phyloP scores from a whole-genome alignment of 2,113 vertebrate genomes.

The Coreoperca whiteheadi region DNA sequence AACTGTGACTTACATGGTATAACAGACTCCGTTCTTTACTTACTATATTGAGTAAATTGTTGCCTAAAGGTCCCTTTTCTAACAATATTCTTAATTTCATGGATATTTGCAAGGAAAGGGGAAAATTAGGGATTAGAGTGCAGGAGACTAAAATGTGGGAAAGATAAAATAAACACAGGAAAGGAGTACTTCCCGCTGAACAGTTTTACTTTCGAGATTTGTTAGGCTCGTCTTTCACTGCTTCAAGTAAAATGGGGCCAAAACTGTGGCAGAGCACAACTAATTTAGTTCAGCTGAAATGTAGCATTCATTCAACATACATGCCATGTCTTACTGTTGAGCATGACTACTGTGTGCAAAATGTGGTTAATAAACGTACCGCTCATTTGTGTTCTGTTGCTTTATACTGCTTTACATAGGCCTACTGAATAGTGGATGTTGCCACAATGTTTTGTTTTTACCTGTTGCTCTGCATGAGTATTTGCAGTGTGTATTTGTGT shows the following conservation, averaged over 20 bases:
- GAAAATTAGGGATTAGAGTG: slow-evolving; percentile 39
- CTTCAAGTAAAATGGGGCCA: not conserved
- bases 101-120: slow-evolving; percentile 49
- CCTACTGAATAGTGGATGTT: not conserved
- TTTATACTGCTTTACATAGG: not conserved
- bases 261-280: not conserved
- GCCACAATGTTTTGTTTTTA: not conserved
- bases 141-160: slow-evolving; percentile 4
- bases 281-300: not conserved
- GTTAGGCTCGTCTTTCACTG: slow-evolving; percentile 34
- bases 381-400: not conserved
- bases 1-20: slow-evolving; percentile 45
- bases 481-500: not conserved
- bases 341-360: not conserved
- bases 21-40: slow-evolving; percentile 35
- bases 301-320: not conserved
- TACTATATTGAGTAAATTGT: slow-evolving; percentile 52
- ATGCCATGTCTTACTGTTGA: not conserved
- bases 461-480: not conserved
- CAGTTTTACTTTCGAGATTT: slow-evolving; percentile 41
- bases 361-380: not conserved
- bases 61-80: slow-evolving; percentile 58
- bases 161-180: not conserved
- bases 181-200: not conserved
- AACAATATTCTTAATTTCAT: slow-evolving; percentile 60